Percentiles rank a stretch among this genome's conserved stretches.
Conservation (phyloP, 2,113 vertebrate species). For the Oncorhynchus masou region DNA sequence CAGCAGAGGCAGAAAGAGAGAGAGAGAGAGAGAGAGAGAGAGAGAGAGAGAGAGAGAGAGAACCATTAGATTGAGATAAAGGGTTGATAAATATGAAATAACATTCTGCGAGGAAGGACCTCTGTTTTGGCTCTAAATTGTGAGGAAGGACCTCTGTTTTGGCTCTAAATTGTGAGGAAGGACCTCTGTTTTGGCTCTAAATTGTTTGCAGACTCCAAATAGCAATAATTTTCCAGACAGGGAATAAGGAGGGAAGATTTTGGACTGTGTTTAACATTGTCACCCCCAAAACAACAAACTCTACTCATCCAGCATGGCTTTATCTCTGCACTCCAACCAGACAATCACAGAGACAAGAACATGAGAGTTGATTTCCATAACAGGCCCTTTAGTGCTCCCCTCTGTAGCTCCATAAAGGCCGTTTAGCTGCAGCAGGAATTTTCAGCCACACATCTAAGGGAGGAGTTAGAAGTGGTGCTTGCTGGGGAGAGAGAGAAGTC, state of each 20-base stretch:
- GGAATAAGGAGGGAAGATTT: background rate
- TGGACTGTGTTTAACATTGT: slow-evolving; percentile 36
- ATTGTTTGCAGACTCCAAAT: slow-evolving; percentile 6
- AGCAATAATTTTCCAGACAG: too few species aligned
- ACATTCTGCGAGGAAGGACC: background rate
- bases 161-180: slow-evolving; percentile 10
- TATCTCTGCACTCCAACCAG: slow-evolving; percentile 25
- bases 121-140: background rate
- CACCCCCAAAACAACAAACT: slow-evolving; percentile 5
- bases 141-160: slow-evolving; percentile 17
- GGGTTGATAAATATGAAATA: slow-evolving; percentile 18
- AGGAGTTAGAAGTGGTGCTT: background rate
- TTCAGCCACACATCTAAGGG: slow-evolving; percentile 3
- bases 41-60: background rate
- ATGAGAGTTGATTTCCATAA: background rate
- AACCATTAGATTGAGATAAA: slow-evolving; percentile 33
- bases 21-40: background rate
- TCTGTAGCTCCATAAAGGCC: slow-evolving; percentile 32
- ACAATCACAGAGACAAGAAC: slow-evolving; percentile 9
- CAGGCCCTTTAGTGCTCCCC: slow-evolving; percentile 18
- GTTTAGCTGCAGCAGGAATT: background rate
- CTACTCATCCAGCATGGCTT: slow-evolving; percentile 24
- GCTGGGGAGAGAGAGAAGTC: background rate
- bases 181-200: slow-evolving; percentile 24
- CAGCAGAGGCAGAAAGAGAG: background rate